A percentile compares a stretch with the other conserved stretches of the same genome.
Evolutionary conservation across 2,113 vertebrate genomes (phyloP).

Genomic region (Lamprologus tigripictilis): DNA sequence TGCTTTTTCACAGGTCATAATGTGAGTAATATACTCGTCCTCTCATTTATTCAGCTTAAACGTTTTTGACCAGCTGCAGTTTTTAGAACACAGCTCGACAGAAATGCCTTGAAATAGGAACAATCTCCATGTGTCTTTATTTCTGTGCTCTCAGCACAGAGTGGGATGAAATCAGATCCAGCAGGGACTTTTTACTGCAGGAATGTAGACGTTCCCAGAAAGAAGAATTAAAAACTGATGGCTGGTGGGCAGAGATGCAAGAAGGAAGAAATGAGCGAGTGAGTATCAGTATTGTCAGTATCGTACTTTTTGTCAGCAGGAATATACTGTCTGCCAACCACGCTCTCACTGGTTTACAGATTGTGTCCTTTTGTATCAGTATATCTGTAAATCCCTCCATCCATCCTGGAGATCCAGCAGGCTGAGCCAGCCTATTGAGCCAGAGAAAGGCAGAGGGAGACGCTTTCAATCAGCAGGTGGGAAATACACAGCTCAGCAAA

Average conservation of each 20-base stretch:
- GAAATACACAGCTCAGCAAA: neutral
- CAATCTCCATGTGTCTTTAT: constrained; percentile 51
- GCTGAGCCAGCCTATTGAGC: neutral
- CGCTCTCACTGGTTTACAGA: neutral
- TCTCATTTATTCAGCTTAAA: neutral
- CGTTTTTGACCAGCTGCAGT: neutral
- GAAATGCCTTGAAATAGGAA: neutral
- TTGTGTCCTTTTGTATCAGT: neutral
- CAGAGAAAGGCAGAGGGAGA: neutral
- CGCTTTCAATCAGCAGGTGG: neutral
- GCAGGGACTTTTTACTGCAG: constrained; percentile 47
- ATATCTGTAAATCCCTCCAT: constrained; percentile 36
- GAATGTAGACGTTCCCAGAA: constrained; percentile 34
- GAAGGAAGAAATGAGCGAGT: neutral
- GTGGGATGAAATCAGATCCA: constrained; percentile 41
- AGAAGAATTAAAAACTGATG: constrained; percentile 12
- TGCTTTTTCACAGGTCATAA: neutral
- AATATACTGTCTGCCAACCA: neutral
- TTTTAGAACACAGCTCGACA: neutral
- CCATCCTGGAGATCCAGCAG: neutral
- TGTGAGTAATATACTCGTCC: neutral
- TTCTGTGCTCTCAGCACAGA: constrained; percentile 17
- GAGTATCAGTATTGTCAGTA: neutral
- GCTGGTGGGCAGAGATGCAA: neutral
- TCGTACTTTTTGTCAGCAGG: neutral